Percentiles rank a stretch among this genome's conserved stretches.
phyloP scores from a whole-genome alignment of 1,140 invertebrate genomes.

The Episyrphus balteatus region DNA sequence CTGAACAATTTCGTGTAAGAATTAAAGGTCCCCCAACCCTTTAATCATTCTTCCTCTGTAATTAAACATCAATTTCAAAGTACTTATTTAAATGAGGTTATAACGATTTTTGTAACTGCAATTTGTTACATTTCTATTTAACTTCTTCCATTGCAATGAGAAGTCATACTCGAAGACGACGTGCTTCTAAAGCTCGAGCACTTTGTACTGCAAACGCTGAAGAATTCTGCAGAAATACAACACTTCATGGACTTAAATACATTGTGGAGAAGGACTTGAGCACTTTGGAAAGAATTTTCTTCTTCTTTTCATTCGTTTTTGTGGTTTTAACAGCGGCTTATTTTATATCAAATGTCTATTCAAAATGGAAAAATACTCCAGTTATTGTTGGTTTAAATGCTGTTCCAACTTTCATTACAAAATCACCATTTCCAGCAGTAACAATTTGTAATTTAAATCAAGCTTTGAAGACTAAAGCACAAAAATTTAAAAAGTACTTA shows the following conservation, averaged over 20 bases:
- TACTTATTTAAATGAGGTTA: no score
- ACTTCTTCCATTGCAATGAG: no score
- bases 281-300: slow-evolving; percentile 20
- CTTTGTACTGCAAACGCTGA: slow-evolving; percentile 12
- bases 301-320: slow-evolving; percentile 18
- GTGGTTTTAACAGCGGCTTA: slow-evolving; percentile 17
- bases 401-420: slow-evolving; percentile 22
- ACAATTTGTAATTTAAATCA: slow-evolving; percentile 32
- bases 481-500: not conserved
- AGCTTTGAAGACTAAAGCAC: slow-evolving; percentile 8
- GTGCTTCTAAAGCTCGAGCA: not conserved
- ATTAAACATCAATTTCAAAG: no score
- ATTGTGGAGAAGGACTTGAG: slow-evolving; percentile 18
- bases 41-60: no score
- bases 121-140: no score
- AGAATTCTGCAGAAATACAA: slow-evolving; percentile 28
- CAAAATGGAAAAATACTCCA: slow-evolving; percentile 26
- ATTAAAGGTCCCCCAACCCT: no score
- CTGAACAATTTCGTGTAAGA: no score
- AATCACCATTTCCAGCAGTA: slow-evolving; percentile 28
- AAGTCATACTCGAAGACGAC: no score
- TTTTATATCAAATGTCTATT: slow-evolving; percentile 23
- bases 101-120: no score
- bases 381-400: slow-evolving; percentile 28
- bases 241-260: slow-evolving; percentile 28